phyloP scores from a whole-genome alignment of 2,797 vertebrate species.

The Pseudopleuronectes americanus region DNA sequence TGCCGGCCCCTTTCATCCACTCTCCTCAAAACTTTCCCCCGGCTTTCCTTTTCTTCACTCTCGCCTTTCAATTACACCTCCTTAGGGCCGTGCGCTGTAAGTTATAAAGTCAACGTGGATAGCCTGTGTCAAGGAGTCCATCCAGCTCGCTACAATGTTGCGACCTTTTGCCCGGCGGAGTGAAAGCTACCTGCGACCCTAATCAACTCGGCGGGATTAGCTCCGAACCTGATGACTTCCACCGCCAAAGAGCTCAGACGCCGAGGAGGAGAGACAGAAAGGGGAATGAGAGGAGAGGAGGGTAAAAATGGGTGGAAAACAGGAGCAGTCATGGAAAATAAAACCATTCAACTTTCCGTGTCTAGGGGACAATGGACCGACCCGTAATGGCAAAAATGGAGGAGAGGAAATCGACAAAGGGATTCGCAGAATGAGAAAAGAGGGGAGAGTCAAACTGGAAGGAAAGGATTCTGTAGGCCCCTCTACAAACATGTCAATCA shows the following conservation, averaged over 20 bases:
- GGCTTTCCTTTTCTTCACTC: constrained; percentile 71
- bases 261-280: constrained; percentile 60
- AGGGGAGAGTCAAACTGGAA: constrained; percentile 54
- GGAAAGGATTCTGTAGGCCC: constrained; percentile 72
- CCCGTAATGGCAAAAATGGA: constrained; percentile 72
- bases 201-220: constrained; percentile 83
- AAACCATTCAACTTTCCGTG: constrained; percentile 65
- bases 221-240: constrained; percentile 78
- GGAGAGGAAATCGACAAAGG: constrained; percentile 70
- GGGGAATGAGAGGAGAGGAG: constrained; percentile 47
- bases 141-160: constrained; percentile 73
- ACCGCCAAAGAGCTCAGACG: constrained; percentile 63
- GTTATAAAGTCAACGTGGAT: constrained; percentile 78
- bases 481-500: constrained; percentile 77
- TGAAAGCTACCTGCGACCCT: constrained; percentile 80
- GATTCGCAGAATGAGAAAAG: constrained; percentile 57
- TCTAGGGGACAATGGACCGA: constrained; percentile 71
- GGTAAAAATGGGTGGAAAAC: constrained; percentile 66
- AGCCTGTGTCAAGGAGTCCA: constrained; percentile 79
- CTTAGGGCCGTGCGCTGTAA: constrained; percentile 73
- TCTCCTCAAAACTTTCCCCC: constrained; percentile 60
- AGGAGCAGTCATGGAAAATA: constrained; percentile 73
- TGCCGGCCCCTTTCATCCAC: constrained; percentile 29
- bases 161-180: constrained; percentile 75
- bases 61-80: constrained; percentile 79